phyloP scores from a whole-genome alignment of 2,797 vertebrate genomes.

The Acrossocheilus wenchowensis region DNA sequence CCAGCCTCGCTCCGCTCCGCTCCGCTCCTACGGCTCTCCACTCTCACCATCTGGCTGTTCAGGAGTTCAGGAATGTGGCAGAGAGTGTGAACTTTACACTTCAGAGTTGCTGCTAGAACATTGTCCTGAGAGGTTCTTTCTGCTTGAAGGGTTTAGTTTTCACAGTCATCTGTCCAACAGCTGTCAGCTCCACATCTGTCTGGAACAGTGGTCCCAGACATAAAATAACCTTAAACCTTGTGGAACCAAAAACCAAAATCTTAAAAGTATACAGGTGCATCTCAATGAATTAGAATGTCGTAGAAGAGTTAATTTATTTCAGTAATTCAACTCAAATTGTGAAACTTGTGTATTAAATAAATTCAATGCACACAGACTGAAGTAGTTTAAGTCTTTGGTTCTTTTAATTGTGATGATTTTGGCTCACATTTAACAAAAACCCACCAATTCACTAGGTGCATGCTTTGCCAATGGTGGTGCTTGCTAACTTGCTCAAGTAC shows the following conservation, averaged over 20 bases:
- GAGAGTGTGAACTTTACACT: slow-evolving; percentile 11
- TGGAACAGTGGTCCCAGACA: background rate
- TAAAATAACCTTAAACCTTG: background rate
- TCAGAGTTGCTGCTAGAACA: background rate
- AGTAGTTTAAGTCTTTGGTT: too few species aligned
- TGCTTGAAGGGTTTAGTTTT: slow-evolving; percentile 5
- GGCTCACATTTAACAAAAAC: too few species aligned
- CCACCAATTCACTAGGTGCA: too few species aligned
- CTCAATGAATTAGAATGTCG: too few species aligned
- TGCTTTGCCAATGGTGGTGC: too few species aligned
- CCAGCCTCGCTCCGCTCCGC: too few species aligned
- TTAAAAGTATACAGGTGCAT: background rate
- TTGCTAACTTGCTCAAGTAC: too few species aligned
- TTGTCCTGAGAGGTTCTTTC: background rate
- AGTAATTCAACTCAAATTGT: too few species aligned
- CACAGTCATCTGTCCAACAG: background rate
- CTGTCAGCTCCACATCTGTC: slow-evolving; percentile 13
- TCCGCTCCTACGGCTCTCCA: background rate
- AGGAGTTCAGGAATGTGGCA: background rate
- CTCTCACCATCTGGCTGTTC: background rate
- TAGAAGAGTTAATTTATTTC: too few species aligned
- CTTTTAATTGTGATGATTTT: too few species aligned
- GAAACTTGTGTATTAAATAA: too few species aligned
- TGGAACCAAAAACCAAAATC: background rate
- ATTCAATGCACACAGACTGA: too few species aligned